Base-by-base conservation (phyloP, 2,888 invertebrate genomes). In the Microctonus brassicae region DNA sequence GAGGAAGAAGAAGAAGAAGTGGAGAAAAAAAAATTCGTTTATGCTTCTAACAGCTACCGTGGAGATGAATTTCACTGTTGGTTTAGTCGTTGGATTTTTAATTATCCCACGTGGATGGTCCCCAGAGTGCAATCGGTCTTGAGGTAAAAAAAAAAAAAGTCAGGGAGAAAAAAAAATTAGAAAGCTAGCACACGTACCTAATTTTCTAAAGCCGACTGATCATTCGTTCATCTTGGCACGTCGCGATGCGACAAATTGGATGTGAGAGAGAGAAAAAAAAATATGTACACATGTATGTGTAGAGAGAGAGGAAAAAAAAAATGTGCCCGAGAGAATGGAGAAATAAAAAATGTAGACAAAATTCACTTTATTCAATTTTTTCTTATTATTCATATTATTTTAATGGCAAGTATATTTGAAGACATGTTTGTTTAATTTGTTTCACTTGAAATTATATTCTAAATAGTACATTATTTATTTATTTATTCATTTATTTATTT, bases 21-120 rank as follows among this genome's bases (percentile, higher is more conserved):
- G 10, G 17, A 17, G 17, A 47, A 7, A 13, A 42, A 57, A 11
- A 58, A 47, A 63, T 55, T 60, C 11, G 24, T 33, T 42, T 58
- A 47, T 17, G 47, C 47, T 47, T 47, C 17, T 11, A 60, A 20
- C 63, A 24, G 22, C 22, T 10, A 52, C 34, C 26, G 65, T 52
- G 33, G 11, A 70, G 70, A 70, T 65, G 57, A 47, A 70, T 70
- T 65, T 39, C 33, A 36, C 65, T 53, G 52, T 65, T 53, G 34
- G 20, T 65, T 34, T 58, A 58, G 13, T 55, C 69, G 69, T 63
- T 72, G 68, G 70, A 58, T 70, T 74, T 75, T 75, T 72, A 77
- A 76, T 77, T 76, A 76, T 73, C 70, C 74, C 75, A 64, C 64
- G 73, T 64, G 75, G 74, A 58, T 47, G 42, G 42, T 70, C 70